Conservation (phyloP, 2,888 invertebrate species). For the Eupithecia inturbata region DNA sequence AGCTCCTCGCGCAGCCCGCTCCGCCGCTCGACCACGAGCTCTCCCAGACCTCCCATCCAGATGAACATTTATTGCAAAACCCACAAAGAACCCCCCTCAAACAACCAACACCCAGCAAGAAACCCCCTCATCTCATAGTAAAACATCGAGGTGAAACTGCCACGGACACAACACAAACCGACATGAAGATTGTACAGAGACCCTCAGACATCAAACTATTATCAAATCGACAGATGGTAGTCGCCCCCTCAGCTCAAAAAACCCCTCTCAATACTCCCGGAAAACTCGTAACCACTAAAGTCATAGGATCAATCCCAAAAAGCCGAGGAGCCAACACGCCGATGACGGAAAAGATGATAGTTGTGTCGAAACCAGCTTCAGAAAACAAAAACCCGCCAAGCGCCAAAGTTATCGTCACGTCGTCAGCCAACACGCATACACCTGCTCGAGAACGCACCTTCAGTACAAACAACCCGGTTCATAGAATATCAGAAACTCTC, state of each 20-base stretch:
- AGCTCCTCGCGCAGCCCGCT: constrained; percentile 71
- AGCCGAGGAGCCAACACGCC: constrained; percentile 56
- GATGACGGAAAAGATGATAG: constrained; percentile 74
- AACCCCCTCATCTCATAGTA: constrained; percentile 74
- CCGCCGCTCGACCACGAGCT: constrained; percentile 68
- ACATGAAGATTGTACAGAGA: constrained; percentile 76
- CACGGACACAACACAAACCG: constrained; percentile 70
- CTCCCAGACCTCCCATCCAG: constrained; percentile 63
- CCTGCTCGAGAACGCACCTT: constrained; percentile 58
- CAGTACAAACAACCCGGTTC: constrained; percentile 62
- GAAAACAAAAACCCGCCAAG: constrained; percentile 64
- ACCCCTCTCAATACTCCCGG: constrained; percentile 60
- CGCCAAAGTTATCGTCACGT: constrained; percentile 73
- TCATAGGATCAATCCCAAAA: constrained; percentile 72
- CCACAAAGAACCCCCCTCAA: constrained; percentile 66
- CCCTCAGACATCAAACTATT: constrained; percentile 74
- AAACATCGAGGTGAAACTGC: constrained; percentile 68
- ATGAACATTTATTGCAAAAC: constrained; percentile 64
- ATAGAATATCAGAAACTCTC: constrained; percentile 66
- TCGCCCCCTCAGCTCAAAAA: constrained; percentile 70
- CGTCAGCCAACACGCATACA: constrained; percentile 61
- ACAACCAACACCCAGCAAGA: constrained; percentile 57
- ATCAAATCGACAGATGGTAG: constrained; percentile 73
- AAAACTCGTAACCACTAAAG: constrained; percentile 77
- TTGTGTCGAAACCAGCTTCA: constrained; percentile 72